Percentiles rank a stretch among this genome's conserved stretches.
These are phyloP conservation scores for Lacerta bilineata DNA, from an alignment of 2,797 vertebrate species.

Conservation along the genomic window DNA sequence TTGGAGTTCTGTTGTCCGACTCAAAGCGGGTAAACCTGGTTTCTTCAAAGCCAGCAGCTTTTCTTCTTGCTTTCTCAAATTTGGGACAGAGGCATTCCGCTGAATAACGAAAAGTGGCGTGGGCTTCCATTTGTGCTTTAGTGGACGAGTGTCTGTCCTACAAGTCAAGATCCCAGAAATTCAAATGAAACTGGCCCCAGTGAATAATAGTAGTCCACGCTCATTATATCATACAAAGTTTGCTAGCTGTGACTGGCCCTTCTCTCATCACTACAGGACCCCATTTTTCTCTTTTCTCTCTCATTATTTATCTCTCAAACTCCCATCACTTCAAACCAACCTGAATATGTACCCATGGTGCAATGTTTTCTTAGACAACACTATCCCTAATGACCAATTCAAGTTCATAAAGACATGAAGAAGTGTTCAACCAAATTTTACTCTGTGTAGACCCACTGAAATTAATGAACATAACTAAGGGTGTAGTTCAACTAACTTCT, in stretches of 20 bases:
- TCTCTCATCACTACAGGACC: neutral
- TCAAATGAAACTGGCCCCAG: neutral
- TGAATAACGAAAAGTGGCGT: slow-evolving; percentile 96
- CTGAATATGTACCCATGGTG: neutral
- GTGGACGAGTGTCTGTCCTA: slow-evolving; percentile 93
- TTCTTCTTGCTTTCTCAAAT: slow-evolving; percentile 94
- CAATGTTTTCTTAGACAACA: neutral
- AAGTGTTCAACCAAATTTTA: too few relatives aligned
- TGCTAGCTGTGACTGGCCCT: neutral
- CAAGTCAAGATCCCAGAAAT: slow-evolving; percentile 29
- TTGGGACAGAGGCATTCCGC: slow-evolving; percentile 96
- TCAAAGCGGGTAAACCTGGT: slow-evolving; percentile 92
- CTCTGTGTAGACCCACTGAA: too few relatives aligned
- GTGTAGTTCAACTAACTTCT: too few relatives aligned
- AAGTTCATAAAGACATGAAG: neutral
- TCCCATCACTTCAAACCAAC: neutral
- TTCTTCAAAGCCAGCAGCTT: slow-evolving; percentile 93
- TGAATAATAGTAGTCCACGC: too few relatives aligned
- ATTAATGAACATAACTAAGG: too few relatives aligned
- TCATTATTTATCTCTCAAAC: neutral
- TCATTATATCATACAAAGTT: neutral
- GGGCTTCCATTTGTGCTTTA: slow-evolving; percentile 97
- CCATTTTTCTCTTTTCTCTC: neutral
- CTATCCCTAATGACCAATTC: neutral
- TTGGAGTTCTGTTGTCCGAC: slow-evolving; percentile 93